phyloP scores from a whole-genome alignment of 2,113 vertebrate species.

The Clarias magur region DNA sequence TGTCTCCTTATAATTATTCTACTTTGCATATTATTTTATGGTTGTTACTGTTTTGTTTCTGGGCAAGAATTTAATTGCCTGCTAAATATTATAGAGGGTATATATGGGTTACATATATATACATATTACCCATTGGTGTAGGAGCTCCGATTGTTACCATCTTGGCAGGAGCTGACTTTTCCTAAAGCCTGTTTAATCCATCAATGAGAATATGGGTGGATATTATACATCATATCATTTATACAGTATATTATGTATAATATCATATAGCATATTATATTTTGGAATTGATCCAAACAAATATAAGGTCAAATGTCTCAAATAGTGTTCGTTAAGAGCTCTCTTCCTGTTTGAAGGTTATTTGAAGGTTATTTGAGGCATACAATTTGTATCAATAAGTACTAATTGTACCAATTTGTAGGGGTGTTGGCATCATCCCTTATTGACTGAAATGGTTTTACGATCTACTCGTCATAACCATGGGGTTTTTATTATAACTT shows the following conservation, averaged over 20 bases:
- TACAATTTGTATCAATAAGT: background rate
- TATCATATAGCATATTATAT: background rate
- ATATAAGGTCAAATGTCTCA: background rate
- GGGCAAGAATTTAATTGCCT: background rate
- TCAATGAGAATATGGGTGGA: too few species aligned
- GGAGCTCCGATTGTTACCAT: too few species aligned
- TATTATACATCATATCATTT: too few species aligned
- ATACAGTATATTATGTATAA: too few species aligned
- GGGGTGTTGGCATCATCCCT: background rate
- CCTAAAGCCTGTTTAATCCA: too few species aligned
- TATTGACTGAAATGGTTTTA: background rate
- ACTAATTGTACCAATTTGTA: background rate
- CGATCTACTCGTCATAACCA: background rate
- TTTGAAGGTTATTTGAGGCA: background rate
- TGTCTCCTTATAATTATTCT: background rate
- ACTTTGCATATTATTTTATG: background rate
- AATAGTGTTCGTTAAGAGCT: background rate
- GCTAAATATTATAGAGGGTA: background rate
- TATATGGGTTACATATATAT: background rate
- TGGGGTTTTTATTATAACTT: background rate
- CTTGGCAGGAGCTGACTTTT: too few species aligned
- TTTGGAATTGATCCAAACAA: background rate
- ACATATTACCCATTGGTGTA: too few species aligned
- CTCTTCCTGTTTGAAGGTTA: background rate
- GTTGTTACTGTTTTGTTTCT: background rate